Evolutionary conservation across 2,888 invertebrate genomes (phyloP), one percentile per base, ranked within the genome.

Genomic region (Drosophila eohydei): DNA sequence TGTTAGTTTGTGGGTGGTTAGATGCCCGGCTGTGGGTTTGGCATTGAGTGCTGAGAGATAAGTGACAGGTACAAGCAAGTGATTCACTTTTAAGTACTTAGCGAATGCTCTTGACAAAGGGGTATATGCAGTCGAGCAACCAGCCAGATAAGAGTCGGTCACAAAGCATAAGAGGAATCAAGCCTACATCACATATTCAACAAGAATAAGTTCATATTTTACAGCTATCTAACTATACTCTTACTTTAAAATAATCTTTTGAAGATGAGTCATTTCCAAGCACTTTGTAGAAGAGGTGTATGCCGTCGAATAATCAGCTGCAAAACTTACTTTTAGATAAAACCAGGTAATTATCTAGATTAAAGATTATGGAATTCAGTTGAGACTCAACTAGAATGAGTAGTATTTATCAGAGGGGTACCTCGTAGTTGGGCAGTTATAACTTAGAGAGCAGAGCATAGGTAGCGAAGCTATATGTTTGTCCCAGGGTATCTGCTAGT

Each of bases 21-120:
- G 54, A 30, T 54, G 28, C 28, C 7, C 41, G 41, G 28, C 21
- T 57, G 75, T 28, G 38, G 57, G 60, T 57, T 63, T 72, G 72
- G 69, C 77, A 82, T 72, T 80, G 71, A 82, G 76, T 68, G 71
- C 44, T 66, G 79, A 78, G 78, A 67, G 78, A 73, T 71, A 80
- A 68, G 63, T 79, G 80, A 61, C 84, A 77, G 77, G 73, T 81
- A 71, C 71, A 79, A 52, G 66, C 66, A 70, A 63, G 36, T 52
- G 57, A 65, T 59, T 69, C 59, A 76, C 56, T 62, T 76, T n/a
- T 41, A 63, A 63, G 60, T 52, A 51, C 59, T 58, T 26, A 28
- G 16, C 12, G 46, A 46, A 63, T 48, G 72, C 36, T 34, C 52
- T 44, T 69, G 51, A 16, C 21, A 46, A 36, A 46, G n/a, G 48